A percentile compares a stretch with the other conserved stretches of the same genome.
Conservation (phyloP, 2,888 invertebrate genomes). For the Lepidonotus clava region DNA sequence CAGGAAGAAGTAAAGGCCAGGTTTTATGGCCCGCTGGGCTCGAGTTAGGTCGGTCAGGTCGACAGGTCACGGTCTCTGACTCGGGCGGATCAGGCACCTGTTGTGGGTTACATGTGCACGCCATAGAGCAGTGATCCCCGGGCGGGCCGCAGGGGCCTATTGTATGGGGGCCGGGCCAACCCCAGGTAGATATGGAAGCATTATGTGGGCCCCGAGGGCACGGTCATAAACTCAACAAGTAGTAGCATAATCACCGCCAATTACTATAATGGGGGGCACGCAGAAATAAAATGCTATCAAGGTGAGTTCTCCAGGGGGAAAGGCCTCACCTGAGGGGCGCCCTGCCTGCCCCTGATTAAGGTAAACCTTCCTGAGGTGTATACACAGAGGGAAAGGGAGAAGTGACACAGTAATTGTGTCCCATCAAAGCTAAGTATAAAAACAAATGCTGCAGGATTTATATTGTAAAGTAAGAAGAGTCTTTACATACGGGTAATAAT, state of each 20-base stretch:
- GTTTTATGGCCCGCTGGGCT: background rate
- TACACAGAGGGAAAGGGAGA: background rate
- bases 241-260: constrained; percentile 28
- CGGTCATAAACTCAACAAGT: constrained; percentile 4
- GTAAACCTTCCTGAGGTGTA: background rate
- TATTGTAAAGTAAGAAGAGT: no score
- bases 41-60: constrained; percentile 12
- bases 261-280: background rate
- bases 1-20: background rate
- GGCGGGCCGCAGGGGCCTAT: background rate
- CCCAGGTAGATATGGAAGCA: background rate
- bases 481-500: no score
- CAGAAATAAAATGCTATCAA: constrained; percentile 6
- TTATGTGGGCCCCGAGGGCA: background rate
- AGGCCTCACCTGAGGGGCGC: background rate
- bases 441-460: no score
- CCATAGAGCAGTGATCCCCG: background rate
- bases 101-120: constrained; percentile 23
- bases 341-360: background rate
- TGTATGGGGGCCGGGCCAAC: background rate
- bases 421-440: background rate
- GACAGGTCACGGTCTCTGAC: constrained; percentile 28
- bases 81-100: constrained; percentile 42
- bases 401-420: background rate
- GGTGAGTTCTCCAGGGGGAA: background rate